Evolutionary conservation across 30 jellyfish, hydroid and myxozoan species (phyloP).

Genomic region (Turritopsis dohrnii): DNA sequence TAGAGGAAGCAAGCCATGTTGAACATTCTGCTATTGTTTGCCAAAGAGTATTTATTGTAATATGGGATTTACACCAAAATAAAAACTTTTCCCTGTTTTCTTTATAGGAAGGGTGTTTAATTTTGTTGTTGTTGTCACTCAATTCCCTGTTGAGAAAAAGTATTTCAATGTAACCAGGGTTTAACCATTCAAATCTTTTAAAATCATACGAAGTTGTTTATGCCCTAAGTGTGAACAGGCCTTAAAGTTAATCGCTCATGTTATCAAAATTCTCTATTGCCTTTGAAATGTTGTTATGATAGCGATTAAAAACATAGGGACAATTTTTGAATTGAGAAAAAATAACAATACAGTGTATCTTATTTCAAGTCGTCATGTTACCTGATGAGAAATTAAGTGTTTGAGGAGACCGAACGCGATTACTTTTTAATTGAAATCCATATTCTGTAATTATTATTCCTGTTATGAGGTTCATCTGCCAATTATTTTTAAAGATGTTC

Average conservation of each 20-base stretch:
- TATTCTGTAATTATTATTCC: background rate
- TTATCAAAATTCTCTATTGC: background rate
- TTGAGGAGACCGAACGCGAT: background rate
- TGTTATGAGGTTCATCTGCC: no score
- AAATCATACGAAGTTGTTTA: no score
- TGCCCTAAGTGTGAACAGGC: background rate
- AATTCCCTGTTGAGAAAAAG: no score
- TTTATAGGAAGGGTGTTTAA: no score
- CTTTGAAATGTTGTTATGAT: no score
- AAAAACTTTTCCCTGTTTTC: no score
- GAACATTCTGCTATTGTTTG: background rate
- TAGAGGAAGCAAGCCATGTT: background rate
- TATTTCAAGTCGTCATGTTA: background rate
- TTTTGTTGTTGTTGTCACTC: no score
- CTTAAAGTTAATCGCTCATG: background rate
- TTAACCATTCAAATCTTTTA: no score
- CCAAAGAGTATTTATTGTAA: background rate
- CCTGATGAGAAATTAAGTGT: background rate
- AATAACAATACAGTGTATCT: background rate
- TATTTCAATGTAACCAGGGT: no score
- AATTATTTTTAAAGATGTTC: background rate
- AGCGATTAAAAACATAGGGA: background rate
- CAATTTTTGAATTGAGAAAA: background rate
- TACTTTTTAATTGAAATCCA: background rate
- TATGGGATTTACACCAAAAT: background rate